Percentiles rank a stretch among this genome's conserved stretches.
phyloP scores from a whole-genome alignment of 2,888 invertebrate species.

The Hydrotaea cyrtoneurina region DNA sequence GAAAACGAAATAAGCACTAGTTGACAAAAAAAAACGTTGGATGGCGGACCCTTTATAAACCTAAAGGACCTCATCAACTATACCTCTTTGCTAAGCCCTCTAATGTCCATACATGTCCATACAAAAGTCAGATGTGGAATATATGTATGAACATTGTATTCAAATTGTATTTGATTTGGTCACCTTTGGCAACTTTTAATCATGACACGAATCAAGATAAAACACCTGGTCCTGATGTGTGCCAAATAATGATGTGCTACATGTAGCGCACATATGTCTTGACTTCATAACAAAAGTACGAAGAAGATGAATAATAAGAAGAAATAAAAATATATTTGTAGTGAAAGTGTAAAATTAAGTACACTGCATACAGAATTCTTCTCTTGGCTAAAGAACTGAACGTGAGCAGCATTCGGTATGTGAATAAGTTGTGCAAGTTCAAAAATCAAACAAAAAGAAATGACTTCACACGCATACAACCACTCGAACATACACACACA shows the following conservation, averaged over 20 bases:
- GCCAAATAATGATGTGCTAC: neutral
- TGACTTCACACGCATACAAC: neutral
- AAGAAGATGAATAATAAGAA: neutral
- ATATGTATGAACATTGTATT: no score
- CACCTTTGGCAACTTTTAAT: constrained; percentile 9
- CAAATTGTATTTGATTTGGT: constrained; percentile 20
- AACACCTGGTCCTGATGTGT: neutral
- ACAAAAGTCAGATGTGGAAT: no score
- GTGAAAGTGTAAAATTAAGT: constrained; percentile 58
- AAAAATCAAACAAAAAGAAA: constrained; percentile 10
- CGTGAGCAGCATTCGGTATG: constrained; percentile 56
- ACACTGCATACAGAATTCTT: constrained; percentile 23
- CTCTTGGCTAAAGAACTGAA: constrained; percentile 41
- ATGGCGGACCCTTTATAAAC: no score
- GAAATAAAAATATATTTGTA: constrained; percentile 15
- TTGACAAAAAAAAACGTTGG: no score
- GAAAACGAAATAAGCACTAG: no score
- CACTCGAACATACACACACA: neutral
- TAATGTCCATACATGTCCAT: no score
- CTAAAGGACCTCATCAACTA: no score
- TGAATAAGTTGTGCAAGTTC: constrained; percentile 22
- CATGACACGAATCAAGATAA: neutral
- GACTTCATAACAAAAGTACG: neutral
- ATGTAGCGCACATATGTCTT: neutral
- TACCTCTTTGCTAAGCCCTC: no score